These are phyloP conservation scores for Sarcophaga rosellei DNA, from an alignment of 2,888 invertebrate genomes.

Conservation along the genomic window DNA sequence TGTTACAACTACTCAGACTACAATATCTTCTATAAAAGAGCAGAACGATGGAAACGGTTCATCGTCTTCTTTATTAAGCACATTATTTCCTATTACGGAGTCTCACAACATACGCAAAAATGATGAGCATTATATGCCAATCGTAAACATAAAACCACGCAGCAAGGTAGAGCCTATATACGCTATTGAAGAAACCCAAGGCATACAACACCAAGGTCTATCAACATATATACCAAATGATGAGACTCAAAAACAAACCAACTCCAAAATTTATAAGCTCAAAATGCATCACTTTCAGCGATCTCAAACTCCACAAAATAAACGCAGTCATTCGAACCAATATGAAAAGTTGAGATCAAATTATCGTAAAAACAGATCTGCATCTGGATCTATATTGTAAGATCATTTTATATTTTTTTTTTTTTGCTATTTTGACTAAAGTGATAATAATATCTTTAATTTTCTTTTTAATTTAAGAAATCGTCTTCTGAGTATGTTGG, in stretches of 20 bases:
- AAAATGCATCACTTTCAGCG: slow-evolving; percentile 53
- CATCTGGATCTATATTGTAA: slow-evolving; percentile 75
- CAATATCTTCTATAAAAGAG: slow-evolving; percentile 12
- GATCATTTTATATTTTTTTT: slow-evolving; percentile 67
- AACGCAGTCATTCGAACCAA: slow-evolving; percentile 74
- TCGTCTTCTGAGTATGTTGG: slow-evolving; percentile 75
- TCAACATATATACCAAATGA: slow-evolving; percentile 8
- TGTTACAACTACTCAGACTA: slow-evolving; percentile 19
- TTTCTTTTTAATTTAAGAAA: slow-evolving; percentile 70
- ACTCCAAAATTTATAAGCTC: slow-evolving; percentile 62
- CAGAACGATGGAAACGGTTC: background rate
- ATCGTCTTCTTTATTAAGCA: background rate
- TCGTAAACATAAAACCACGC: slow-evolving; percentile 36
- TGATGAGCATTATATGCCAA: background rate
- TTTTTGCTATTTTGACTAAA: slow-evolving; percentile 14
- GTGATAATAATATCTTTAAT: background rate
- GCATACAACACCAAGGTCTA: background rate
- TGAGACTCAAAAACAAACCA: slow-evolving; percentile 18
- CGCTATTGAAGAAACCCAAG: slow-evolving; percentile 38
- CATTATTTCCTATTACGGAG: slow-evolving; percentile 2
- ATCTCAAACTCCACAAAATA: slow-evolving; percentile 16
- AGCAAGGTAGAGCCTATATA: slow-evolving; percentile 60
- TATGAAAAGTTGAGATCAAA: slow-evolving; percentile 74
- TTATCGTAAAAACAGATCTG: slow-evolving; percentile 73
- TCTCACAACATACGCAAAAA: background rate